Evolutionary conservation across 2,113 vertebrate species (phyloP).

Genomic region (Zosterops japonicus): DNA sequence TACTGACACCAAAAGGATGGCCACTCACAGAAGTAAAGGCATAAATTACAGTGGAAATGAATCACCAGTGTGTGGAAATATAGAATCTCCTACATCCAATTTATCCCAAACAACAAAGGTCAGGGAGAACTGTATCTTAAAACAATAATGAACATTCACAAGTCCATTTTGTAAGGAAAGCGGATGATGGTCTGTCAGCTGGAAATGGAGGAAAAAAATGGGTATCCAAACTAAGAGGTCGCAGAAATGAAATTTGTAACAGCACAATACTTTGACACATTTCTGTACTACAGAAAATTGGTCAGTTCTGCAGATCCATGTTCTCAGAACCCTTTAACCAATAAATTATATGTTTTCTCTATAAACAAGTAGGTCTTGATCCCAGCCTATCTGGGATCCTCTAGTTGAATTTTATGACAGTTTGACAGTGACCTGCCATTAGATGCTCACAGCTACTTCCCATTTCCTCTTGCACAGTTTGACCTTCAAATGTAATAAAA

Average conservation of each 20-base stretch:
- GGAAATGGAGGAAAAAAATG: background rate
- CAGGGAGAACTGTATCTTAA: background rate
- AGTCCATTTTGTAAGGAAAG: background rate
- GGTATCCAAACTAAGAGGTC: background rate
- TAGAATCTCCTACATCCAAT: background rate
- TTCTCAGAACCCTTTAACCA: background rate
- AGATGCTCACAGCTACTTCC: background rate
- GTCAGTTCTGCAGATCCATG: background rate
- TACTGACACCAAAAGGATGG: background rate
- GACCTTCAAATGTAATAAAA: background rate
- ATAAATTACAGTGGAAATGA: background rate
- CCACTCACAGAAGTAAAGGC: background rate
- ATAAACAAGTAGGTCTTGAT: background rate
- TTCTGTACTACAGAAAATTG: background rate
- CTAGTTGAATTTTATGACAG: background rate
- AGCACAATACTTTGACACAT: background rate
- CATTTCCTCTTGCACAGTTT: background rate
- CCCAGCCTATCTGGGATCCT: background rate
- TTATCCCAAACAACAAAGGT: background rate
- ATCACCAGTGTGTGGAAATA: background rate
- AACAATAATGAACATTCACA: background rate
- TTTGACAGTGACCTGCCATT: background rate
- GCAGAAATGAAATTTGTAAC: background rate
- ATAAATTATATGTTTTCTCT: background rate
- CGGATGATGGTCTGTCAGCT: background rate